Conservation (phyloP, 2,113 vertebrate genomes). For the Lathamus discolor region DNA sequence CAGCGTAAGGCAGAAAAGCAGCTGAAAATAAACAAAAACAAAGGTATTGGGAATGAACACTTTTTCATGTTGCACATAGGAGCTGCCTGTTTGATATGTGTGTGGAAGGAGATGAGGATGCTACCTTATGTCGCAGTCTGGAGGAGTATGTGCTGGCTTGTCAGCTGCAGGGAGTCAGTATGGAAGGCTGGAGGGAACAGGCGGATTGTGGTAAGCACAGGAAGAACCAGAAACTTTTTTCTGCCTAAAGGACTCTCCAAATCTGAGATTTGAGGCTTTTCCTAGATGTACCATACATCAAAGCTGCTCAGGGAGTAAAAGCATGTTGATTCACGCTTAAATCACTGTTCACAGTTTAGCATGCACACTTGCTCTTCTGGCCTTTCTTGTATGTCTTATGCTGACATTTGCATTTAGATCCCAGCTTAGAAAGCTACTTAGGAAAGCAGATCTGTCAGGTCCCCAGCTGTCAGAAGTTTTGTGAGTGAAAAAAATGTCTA, state of each 20-base stretch:
- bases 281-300: not conserved
- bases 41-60: not conserved
- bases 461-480: not conserved
- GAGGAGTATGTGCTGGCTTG: constrained; percentile 55
- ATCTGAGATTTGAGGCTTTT: not conserved
- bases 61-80: constrained; percentile 5
- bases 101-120: not conserved
- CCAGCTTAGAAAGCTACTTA: not conserved
- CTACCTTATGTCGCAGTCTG: constrained; percentile 54
- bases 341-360: not conserved
- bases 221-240: not conserved
- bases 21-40: not conserved
- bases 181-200: constrained; percentile 53
- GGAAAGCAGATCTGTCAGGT: not conserved
- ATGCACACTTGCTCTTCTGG: not conserved
- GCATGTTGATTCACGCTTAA: not conserved
- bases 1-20: not conserved
- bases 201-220: constrained; percentile 44
- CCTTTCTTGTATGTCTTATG: not conserved
- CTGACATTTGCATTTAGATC: not conserved
- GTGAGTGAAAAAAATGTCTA: not conserved
- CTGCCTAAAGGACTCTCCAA: not conserved
- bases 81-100: constrained; percentile 62
- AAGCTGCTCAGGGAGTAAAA: not conserved
- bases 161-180: constrained; percentile 42